Evolutionary conservation across 2,888 invertebrate species (phyloP).

Genomic region (Xestia c-nigrum): DNA sequence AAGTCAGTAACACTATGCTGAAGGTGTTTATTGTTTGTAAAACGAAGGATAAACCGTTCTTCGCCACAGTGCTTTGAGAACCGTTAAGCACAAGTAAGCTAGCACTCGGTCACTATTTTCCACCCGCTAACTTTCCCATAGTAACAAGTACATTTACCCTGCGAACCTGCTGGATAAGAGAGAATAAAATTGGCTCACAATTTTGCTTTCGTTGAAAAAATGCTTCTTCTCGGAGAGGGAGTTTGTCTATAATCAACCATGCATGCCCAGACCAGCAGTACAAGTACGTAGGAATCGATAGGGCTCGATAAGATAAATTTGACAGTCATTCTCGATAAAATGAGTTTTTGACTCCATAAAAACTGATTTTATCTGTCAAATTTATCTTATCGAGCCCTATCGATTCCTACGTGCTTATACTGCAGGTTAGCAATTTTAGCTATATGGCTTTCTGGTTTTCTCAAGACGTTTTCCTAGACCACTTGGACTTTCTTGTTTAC

Average conservation of each 20-base stretch:
- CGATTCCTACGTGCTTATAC: too few relatives aligned
- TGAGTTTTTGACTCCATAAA: too few relatives aligned
- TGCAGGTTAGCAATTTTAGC: neutral
- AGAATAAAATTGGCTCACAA: neutral
- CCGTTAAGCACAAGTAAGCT: neutral
- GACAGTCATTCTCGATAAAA: too few relatives aligned
- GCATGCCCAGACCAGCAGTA: neutral
- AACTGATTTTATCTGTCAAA: too few relatives aligned
- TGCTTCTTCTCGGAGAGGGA: neutral
- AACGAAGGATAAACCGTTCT: neutral
- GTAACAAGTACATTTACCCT: neutral
- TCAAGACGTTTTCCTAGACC: neutral
- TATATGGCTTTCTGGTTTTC: neutral
- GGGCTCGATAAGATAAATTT: too few relatives aligned
- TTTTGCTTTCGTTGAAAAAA: neutral
- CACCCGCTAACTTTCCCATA: neutral
- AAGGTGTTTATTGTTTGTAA: neutral
- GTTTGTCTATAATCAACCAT: neutral
- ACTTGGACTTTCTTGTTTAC: neutral
- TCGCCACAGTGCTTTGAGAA: neutral
- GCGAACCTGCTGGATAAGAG: neutral
- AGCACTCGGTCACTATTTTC: neutral
- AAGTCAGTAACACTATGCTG: neutral
- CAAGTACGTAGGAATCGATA: too few relatives aligned
- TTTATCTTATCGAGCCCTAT: too few relatives aligned